Evolutionary conservation across 1,140 invertebrate genomes (phyloP), one percentile per base, ranked within the genome.

Genomic region (Rhagoletis pomonella): DNA sequence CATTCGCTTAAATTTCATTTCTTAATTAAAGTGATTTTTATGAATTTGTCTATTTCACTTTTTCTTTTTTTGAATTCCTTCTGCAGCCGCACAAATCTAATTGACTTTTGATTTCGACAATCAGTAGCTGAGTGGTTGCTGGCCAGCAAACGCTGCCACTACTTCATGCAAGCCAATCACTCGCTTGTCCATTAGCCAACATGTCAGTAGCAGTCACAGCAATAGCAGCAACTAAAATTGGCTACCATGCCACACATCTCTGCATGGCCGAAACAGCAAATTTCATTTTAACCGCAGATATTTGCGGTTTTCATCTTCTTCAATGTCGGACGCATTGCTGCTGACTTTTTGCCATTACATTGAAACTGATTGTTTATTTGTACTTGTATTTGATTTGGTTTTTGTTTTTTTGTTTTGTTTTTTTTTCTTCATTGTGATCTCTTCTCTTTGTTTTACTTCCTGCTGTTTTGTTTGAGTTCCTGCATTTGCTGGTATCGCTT

Each of bases 231-330:
- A 42, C 19, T n/a, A n/a, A 1, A 81, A 29, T n/a, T 0, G 47
- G 17, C 5, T 50, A 77, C 6, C 4, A 77, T 29, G 29, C 29
- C 29, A 29, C 29, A n/a, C 69, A 17, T 4, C 42, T 44, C 47
- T 69, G 42, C 65, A 69, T 73, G 47, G 10, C 47, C 73, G n/a
- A 12, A 42, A 14, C 47, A 29, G 47, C 47, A 55, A 55, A 67
- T 55, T 81, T 55, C n/a, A 81, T 81, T 58, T 81, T 55, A 29
- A 81, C 73, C 73, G 47, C 73, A 81, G 47, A 81, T 55, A 81
- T 81, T 81, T 81, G 47, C 73, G 73, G 73, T 81, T 55, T 81
- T 81, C 73, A 81, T 81, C 73, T 81, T 81, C n/a, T 29, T 81
- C 73, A 81, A 55, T 81, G 73, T 81, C 19, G 44, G 47, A 17